Evolutionary conservation across 2,888 invertebrate genomes (phyloP), one percentile per base, ranked within the genome.

Genomic region (Dasypogon diadema): DNA sequence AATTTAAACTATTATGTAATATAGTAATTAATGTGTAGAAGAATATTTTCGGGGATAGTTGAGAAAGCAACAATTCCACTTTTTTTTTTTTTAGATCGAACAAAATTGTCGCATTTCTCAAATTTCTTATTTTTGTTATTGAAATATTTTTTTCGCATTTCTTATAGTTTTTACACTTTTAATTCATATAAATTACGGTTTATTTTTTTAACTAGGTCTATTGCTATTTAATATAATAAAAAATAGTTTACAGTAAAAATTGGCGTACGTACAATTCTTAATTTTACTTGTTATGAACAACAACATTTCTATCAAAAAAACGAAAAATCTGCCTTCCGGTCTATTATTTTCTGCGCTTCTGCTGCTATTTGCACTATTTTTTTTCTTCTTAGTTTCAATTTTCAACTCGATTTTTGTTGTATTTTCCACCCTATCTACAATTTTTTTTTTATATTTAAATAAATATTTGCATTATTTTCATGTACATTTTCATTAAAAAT

Each of bases 241-340:
- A 65, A 65, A 65, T 65, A 46, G 65, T 65, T n/a, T 65, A 60
- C 60, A 65, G 46, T 65, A 65, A 51, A 51, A 65, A 65, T 65
- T 65, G 65, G 65, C 65, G 65, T 46, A 65, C 65, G 46, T 65
- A 42, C 42, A 42, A 12, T 63, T 42, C 4, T 48, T 48, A 48
- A 22, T 63, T 63, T 63, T 22, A 22, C 42, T 63, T 42, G 8
- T 60, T 34, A 63, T 42, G 42, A 21, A 42, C 42, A 30, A 42
- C 42, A 30, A 48, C 48, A 12, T 48, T 48, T n/a, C 48, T 48
- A 48, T 14, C 48, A 48, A 48, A 48, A 48, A 16, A 48, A 12
- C 30, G 26, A 55, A 55, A 54, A 26, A 26, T 63, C 63, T 42
- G 63, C 63, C 63, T 34, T 63, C 21, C 37, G 37, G 42, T 63